A percentile compares a stretch with the other conserved stretches of the same genome.
Evolutionary conservation across 2,797 vertebrate species (phyloP).

Genomic region (Alosa sapidissima): DNA sequence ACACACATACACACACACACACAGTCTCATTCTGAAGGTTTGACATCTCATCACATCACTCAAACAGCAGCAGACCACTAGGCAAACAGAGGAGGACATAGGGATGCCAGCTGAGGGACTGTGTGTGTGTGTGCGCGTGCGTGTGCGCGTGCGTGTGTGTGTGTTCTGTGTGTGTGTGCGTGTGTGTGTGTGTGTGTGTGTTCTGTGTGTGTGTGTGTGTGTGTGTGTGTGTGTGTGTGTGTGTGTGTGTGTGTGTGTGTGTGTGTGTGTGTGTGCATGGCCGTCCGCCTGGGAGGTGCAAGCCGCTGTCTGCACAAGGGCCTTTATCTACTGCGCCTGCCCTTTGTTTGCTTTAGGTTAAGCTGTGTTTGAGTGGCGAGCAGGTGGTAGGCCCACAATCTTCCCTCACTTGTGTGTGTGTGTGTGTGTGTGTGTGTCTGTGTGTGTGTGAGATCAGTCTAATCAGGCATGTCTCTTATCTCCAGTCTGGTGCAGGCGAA

Average conservation of each 20-base stretch:
- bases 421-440: conserved; percentile 44
- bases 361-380: conserved; percentile 77
- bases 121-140: conserved; percentile 47
- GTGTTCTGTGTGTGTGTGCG: neutral
- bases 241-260: neutral
- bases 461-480: conserved; percentile 53
- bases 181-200: conserved; percentile 9
- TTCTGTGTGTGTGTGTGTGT: neutral
- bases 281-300: conserved; percentile 36
- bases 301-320: conserved; percentile 41
- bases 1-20: neutral
- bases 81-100: neutral
- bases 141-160: neutral
- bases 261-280: conserved; percentile 32
- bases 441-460: conserved; percentile 44
- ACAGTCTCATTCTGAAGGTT: neutral
- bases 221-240: neutral
- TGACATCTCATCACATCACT: neutral
- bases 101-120: conserved; percentile 15
- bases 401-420: conserved; percentile 28
- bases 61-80: conserved; percentile 10
- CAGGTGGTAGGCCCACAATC: conserved; percentile 68
- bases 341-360: conserved; percentile 73
- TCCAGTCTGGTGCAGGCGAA: conserved; percentile 34
- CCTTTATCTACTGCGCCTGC: conserved; percentile 62